These are phyloP conservation scores for Artemia sp. DNA, from an alignment of 2,888 invertebrate genomes.

Conservation along the genomic window DNA sequence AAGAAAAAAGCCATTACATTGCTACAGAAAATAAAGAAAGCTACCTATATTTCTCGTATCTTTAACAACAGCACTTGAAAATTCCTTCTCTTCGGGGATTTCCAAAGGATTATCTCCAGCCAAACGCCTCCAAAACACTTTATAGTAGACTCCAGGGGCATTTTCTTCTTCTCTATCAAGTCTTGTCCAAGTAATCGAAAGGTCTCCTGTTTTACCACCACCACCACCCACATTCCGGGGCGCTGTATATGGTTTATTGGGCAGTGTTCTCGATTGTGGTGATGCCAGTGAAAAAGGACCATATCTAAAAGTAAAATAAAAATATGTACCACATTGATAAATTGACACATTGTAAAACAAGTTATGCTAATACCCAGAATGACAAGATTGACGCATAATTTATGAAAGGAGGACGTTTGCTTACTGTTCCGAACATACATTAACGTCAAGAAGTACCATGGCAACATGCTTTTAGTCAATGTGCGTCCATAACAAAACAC, in stretches of 20 bases:
- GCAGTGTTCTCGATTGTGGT: conserved; percentile 64
- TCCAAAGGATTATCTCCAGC: conserved; percentile 31
- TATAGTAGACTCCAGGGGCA: conserved; percentile 73
- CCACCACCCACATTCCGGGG: conserved; percentile 74
- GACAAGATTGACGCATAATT: too few relatives aligned
- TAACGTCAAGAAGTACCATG: too few relatives aligned
- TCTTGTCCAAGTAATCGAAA: conserved; percentile 75
- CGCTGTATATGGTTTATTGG: conserved; percentile 56
- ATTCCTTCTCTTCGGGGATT: conserved; percentile 36
- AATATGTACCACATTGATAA: conserved; percentile 39
- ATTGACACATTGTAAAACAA: conserved; percentile 64
- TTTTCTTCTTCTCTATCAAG: conserved; percentile 61
- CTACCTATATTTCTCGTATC: conserved; percentile 16
- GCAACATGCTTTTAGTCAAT: too few relatives aligned
- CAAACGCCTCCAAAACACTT: conserved; percentile 58
- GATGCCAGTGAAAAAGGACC: conserved; percentile 66
- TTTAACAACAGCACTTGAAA: conserved; percentile 21
- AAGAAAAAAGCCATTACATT: too few relatives aligned
- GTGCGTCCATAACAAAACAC: too few relatives aligned
- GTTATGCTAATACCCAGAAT: too few relatives aligned
- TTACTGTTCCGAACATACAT: too few relatives aligned
- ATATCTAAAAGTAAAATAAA: conserved; percentile 42
- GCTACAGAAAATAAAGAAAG: neutral
- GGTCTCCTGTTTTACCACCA: conserved; percentile 84
- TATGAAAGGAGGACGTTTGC: too few relatives aligned